Base-by-base conservation (phyloP, 2,113 vertebrate species). In the Heterotilapia buettikoferi region DNA sequence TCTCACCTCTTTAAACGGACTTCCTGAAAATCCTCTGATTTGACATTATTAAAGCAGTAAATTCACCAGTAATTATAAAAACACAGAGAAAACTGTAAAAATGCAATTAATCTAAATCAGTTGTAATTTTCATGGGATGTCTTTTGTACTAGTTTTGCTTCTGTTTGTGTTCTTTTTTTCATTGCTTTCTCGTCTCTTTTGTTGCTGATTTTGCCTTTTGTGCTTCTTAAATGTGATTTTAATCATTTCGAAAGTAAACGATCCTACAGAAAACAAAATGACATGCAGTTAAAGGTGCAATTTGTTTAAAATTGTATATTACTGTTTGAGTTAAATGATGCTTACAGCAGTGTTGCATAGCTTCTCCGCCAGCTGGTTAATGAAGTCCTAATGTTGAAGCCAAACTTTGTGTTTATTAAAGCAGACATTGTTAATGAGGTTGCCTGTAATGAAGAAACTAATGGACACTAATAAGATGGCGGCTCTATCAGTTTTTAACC, bases 101-200 rank as follows among this genome's bases (percentile, higher is more conserved):
- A 36, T 5, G 9, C 16, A 38, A 12, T 2, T 66, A 5, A 66
- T 66, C 2, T 66, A 36, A 66, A 66, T 0, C 33, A 29, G 18
- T n/a, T 66, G 31, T n/a, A 18, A 2, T n/a, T 1, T 66, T 66
- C 31, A 12, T 0, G 12, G n/a, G 1, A 3, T 36, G 61, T 2
- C 2, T 26, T 57, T 13, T 24, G 5, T 4, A 10, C 53, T 7
- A 1, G 21, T 0, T 63, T 36, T 36, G 31, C 31, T n/a, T 66
- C 6, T n/a, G 61, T 11, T 33, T 36, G 2, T 66, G 31, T 66
- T 12, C 18, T 66, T 38, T 66, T 45, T 63, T 63, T 36, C 16
- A 18, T 16, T 31, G 26, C 57, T 31, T 59, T 59, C 26, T 29
- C 7, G 2, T 63, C 5, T 36, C 9, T 63, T 63, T 36, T 63